phyloP scores from a whole-genome alignment of 2,113 vertebrate genomes.

The Nicator chloris region DNA sequence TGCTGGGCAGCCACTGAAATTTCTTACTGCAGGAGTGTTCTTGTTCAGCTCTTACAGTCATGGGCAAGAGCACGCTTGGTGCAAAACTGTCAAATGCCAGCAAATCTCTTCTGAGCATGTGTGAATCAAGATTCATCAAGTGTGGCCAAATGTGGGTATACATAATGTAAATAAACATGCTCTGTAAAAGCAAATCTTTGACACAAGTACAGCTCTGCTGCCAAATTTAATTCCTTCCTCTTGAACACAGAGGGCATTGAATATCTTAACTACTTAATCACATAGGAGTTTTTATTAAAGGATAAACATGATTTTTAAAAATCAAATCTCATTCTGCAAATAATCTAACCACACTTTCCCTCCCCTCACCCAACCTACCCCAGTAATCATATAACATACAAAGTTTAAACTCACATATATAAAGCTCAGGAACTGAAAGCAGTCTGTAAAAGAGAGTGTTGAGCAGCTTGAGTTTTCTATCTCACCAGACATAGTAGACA shows the following conservation, averaged over 20 bases:
- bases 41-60: not conserved
- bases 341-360: not conserved
- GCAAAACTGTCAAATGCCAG: not conserved
- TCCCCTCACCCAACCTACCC: not conserved
- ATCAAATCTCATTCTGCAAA: not conserved
- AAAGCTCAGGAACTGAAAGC: not conserved
- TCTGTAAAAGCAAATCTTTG: slow-evolving; percentile 25
- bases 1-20: not conserved
- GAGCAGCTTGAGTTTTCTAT: not conserved
- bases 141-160: not conserved
- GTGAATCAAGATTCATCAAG: not conserved
- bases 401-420: not conserved
- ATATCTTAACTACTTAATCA: slow-evolving; percentile 33
- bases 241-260: not conserved
- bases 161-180: not conserved
- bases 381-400: not conserved
- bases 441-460: not conserved
- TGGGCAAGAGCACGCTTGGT: not conserved
- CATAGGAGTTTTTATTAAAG: not conserved
- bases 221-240: slow-evolving; percentile 23
- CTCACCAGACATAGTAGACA: not conserved
- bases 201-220: not conserved
- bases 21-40: not conserved
- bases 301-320: not conserved
- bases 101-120: not conserved